Base-by-base conservation (phyloP, 1,140 invertebrate species). In the Achroia grisella region DNA sequence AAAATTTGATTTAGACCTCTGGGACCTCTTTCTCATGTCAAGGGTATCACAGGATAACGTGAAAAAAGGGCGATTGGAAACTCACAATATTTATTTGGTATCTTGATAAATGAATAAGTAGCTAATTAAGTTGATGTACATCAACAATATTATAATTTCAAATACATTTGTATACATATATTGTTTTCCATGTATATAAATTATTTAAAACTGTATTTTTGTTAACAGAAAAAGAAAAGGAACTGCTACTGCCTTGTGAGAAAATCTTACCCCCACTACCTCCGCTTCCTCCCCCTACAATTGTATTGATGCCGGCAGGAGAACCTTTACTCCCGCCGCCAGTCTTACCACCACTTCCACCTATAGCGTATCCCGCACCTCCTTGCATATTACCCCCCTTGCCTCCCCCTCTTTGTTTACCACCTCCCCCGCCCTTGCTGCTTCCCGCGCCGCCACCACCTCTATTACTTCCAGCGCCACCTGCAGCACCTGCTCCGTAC, bases 241-340 rank as follows among this genome's bases (percentile, higher is more conserved):
- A 74, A 47, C 57, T 69, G 33, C 37, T 49, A 34, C 31, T 46
- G 9, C 48, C 23, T 48, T 56, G 52, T 62, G 48, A 11, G 30
- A 48, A 31, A 31, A 33, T 2, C 31, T 35, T 59, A 11, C 63
- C 63, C n/a, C 63, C 58, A 10, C 57, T 61, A 5, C 29, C 39
- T 1, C 27, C 27, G 10, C 29, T 36, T n/a, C 17, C 37, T 8
- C 42, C 42, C 1, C 48, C 37, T 1, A 72, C 73, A 0, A 67
- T 76, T 9, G 49, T 77, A 13, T 35, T 82, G 37, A 66, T 75
- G 63, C 67, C 67, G 29, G 61, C 75, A 0, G 49, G 57, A 0
- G 54, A 62, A 1, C 10, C 51, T 3, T 29, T 48, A n/a, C 14
- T 51, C 9, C 41, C 58, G 1, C 17, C 49, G 9, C 56, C 8